Percentiles rank a stretch among this genome's conserved stretches.
Conservation (phyloP, 2,888 invertebrate genomes). For the Campoplex capitator region DNA sequence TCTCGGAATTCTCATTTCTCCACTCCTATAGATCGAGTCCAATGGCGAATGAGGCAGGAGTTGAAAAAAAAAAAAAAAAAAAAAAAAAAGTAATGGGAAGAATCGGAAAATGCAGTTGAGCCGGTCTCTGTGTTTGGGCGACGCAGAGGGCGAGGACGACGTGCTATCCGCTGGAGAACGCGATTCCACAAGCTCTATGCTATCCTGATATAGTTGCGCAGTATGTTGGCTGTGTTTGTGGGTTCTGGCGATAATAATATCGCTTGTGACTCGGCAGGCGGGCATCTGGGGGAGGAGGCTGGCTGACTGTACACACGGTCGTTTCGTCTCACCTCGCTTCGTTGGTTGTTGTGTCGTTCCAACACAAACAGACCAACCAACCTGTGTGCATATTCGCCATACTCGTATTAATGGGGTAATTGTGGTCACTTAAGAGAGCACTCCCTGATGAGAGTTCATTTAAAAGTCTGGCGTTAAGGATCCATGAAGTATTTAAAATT, state of each 20-base stretch:
- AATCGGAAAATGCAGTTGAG: slow-evolving; percentile 62
- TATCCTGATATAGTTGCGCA: slow-evolving; percentile 45
- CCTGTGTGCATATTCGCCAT: slow-evolving; percentile 20
- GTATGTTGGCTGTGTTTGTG: slow-evolving; percentile 26
- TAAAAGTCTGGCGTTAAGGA: background rate
- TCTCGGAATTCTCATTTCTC: slow-evolving; percentile 21
- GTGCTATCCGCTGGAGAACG: slow-evolving; percentile 47
- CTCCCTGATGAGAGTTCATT: background rate
- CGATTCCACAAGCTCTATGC: slow-evolving; percentile 34
- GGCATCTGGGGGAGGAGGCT: slow-evolving; percentile 68
- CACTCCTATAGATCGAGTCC: slow-evolving; percentile 20
- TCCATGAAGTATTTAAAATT: background rate
- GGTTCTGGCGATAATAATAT: slow-evolving; percentile 57
- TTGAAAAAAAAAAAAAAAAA: slow-evolving; percentile 22
- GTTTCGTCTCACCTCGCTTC: slow-evolving; percentile 78
- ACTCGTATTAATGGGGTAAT: slow-evolving; percentile 18
- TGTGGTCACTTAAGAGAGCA: slow-evolving; percentile 17
- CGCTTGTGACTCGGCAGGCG: slow-evolving; percentile 25
- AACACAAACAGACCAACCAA: slow-evolving; percentile 76
- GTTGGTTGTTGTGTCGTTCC: slow-evolving; percentile 79
- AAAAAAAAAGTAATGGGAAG: slow-evolving; percentile 30
- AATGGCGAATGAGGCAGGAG: slow-evolving; percentile 1
- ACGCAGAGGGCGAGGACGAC: slow-evolving; percentile 55
- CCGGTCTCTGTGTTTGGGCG: slow-evolving; percentile 59
- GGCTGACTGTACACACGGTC: slow-evolving; percentile 71